A percentile compares a stretch with the other conserved stretches of the same genome.
Conservation (phyloP, 2,113 vertebrate genomes). For the Notothenia coriiceps region DNA sequence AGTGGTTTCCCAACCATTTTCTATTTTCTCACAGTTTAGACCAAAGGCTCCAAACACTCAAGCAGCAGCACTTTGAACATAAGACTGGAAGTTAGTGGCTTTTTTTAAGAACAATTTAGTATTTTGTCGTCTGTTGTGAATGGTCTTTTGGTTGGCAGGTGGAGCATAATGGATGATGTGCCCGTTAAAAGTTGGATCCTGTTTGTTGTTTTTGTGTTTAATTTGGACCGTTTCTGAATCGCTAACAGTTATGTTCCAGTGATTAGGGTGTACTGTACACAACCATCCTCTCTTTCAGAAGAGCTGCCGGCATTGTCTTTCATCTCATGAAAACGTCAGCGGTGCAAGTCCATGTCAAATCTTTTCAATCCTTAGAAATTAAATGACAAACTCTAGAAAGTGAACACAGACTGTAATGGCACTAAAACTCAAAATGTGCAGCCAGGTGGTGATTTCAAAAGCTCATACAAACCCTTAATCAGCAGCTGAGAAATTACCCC, state of each 20-base stretch:
- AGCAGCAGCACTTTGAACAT: background rate
- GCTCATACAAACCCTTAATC: too few species aligned
- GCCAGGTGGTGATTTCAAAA: too few species aligned
- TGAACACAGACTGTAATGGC: background rate
- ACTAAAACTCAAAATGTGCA: background rate
- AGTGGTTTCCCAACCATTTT: slow-evolving; percentile 26
- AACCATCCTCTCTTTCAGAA: background rate
- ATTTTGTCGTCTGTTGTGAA: background rate
- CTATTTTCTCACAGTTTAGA: background rate
- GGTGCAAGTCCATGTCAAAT: background rate
- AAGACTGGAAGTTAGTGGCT: background rate
- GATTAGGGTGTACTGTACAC: slow-evolving; percentile 3
- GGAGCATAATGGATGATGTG: background rate
- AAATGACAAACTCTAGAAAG: background rate
- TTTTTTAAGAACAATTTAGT: background rate
- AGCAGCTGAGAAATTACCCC: too few species aligned
- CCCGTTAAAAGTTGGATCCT: background rate
- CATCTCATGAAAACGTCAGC: background rate
- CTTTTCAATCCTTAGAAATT: background rate
- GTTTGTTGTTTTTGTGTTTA: background rate
- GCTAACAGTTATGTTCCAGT: background rate
- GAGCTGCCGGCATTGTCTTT: background rate
- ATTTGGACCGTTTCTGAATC: slow-evolving; percentile 3
- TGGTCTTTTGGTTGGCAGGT: background rate
- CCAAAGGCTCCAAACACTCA: background rate